These are phyloP conservation scores for Dinoponera quadriceps DNA, from an alignment of 1,140 invertebrate species.

Conservation along the genomic window DNA sequence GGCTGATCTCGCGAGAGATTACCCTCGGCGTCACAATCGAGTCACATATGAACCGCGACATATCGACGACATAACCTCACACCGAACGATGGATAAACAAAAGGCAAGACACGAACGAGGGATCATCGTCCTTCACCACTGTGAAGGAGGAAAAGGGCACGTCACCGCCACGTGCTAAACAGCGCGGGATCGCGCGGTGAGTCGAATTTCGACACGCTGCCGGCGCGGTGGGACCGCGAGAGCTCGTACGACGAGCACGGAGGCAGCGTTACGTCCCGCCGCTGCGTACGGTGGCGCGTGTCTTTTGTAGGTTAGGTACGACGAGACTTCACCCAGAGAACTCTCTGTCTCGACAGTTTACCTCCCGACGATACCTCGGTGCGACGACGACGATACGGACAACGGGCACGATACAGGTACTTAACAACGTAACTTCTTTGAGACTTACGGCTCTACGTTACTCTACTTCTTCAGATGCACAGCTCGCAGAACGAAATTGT, in stretches of 20 bases:
- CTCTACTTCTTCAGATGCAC: not conserved
- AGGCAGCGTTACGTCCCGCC: not conserved
- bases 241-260: not conserved
- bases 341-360: not conserved
- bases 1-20: not conserved
- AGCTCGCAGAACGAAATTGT: not conserved
- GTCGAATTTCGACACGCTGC: not conserved
- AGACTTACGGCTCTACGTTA: not conserved
- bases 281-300: slow-evolving; percentile 16
- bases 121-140: not conserved
- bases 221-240: not conserved
- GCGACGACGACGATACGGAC: not conserved
- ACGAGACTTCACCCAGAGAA: not conserved
- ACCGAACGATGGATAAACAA: slow-evolving; percentile 16
- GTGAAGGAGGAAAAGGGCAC: no score
- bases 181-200: not conserved
- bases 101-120: not conserved
- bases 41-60: not conserved
- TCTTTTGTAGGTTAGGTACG: not conserved
- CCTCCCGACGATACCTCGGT: not conserved
- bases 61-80: slow-evolving; percentile 23
- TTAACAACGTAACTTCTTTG: not conserved
- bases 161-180: no score
- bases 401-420: not conserved
- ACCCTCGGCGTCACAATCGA: not conserved